phyloP scores from a whole-genome alignment of 1,140 invertebrate species.

The Macrotrachela quadricornifera region DNA sequence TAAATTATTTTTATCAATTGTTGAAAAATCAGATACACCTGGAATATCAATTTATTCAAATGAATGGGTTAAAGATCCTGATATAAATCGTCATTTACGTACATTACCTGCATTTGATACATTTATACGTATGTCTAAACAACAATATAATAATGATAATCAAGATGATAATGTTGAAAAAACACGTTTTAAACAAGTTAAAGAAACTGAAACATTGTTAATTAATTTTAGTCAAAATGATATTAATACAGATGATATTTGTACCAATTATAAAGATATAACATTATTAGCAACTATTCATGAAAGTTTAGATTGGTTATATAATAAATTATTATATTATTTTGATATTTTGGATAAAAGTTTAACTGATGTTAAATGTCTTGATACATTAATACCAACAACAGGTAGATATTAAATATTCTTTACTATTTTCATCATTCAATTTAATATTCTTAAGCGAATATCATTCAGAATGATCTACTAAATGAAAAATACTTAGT shows the following conservation, averaged over 20 bases:
- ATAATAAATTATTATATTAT: background rate
- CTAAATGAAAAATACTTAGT: too few species aligned
- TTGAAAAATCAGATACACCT: background rate
- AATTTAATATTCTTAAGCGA: too few species aligned
- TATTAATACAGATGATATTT: slow-evolving; percentile 2
- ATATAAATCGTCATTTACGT: slow-evolving; percentile 4
- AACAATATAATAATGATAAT: too few species aligned
- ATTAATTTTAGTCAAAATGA: slow-evolving; percentile 4
- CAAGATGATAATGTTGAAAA: too few species aligned
- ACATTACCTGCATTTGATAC: background rate
- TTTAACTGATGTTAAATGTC: too few species aligned
- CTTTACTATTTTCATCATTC: too few species aligned
- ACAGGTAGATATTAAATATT: too few species aligned
- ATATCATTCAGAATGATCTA: too few species aligned
- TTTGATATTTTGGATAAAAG: too few species aligned
- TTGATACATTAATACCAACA: too few species aligned
- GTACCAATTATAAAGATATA: slow-evolving; percentile 6
- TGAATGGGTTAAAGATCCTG: slow-evolving; percentile 3
- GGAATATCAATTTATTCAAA: background rate
- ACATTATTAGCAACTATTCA: slow-evolving; percentile 4
- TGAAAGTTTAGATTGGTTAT: slow-evolving; percentile 5
- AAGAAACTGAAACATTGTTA: slow-evolving; percentile 1
- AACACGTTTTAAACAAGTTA: background rate
- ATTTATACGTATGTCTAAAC: too few species aligned
- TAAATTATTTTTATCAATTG: slow-evolving; percentile 1